Conservation (phyloP, 2,113 vertebrate species). For the Pangasianodon hypophthalmus region DNA sequence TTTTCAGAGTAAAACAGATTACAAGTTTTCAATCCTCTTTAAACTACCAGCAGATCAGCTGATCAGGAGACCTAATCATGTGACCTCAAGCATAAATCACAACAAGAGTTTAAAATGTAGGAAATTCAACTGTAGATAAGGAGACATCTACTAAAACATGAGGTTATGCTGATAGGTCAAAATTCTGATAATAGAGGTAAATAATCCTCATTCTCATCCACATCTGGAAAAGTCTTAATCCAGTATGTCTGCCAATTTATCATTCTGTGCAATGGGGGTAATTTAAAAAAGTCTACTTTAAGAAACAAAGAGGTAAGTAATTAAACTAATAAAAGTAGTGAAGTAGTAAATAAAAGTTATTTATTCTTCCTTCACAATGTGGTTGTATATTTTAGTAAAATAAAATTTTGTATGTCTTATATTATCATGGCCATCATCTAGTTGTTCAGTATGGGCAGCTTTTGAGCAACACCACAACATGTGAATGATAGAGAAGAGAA, state of each 20-base stretch:
- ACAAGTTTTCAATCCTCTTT: background rate
- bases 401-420: background rate
- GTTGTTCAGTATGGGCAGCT: background rate
- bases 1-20: background rate
- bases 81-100: background rate
- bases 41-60: background rate
- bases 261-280: background rate
- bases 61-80: background rate
- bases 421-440: background rate
- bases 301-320: background rate
- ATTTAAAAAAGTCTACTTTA: background rate
- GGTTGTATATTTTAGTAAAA: background rate
- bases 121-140: background rate
- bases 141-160: background rate
- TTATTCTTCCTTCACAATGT: background rate
- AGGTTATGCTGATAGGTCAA: background rate
- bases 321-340: background rate
- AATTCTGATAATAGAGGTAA: background rate
- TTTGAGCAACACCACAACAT: background rate
- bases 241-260: background rate
- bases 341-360: background rate
- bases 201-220: background rate
- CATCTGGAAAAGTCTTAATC: background rate
- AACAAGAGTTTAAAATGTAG: background rate
- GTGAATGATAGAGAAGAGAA: background rate